Evolutionary conservation across 2,888 invertebrate genomes (phyloP).

Genomic region (Scaptomyza parva): DNA sequence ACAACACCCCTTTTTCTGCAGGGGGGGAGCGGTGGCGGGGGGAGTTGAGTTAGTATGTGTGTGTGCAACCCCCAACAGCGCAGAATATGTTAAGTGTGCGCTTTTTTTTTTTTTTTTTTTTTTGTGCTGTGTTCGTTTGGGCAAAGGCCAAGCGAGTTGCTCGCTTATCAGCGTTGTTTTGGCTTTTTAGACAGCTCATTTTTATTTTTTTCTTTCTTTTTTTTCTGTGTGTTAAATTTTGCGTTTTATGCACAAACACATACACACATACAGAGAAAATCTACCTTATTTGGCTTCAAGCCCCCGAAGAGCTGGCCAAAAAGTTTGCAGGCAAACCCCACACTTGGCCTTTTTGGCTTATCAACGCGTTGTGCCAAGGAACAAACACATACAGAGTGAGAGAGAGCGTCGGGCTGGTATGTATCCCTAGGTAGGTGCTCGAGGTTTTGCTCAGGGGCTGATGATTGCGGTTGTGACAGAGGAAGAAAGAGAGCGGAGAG

Average conservation of each 20-base stretch:
- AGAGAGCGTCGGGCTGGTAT: constrained; percentile 8
- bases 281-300: neutral
- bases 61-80: constrained; percentile 15
- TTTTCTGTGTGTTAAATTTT: constrained; percentile 41
- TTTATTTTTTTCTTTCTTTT: constrained; percentile 28
- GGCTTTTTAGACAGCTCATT: constrained; percentile 60
- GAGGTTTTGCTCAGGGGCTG: constrained; percentile 33
- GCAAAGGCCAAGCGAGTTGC: constrained; percentile 49
- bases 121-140: constrained; percentile 20
- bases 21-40: neutral
- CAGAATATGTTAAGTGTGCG: constrained; percentile 73
- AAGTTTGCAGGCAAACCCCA: constrained; percentile 41
- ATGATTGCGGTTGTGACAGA: constrained; percentile 13
- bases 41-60: neutral
- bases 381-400: constrained; percentile 17
- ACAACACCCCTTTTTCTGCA: constrained; percentile 61
- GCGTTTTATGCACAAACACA: constrained; percentile 37
- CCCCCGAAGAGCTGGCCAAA: constrained; percentile 10
- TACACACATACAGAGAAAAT: neutral
- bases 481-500: neutral
- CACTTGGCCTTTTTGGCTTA: constrained; percentile 73
- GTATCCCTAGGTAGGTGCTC: constrained; percentile 50
- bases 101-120: neutral
- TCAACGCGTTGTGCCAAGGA: constrained; percentile 74
- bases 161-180: constrained; percentile 73